Conservation (phyloP, 92 coral and sea anemone genomes). For the Phenganax marumi region DNA sequence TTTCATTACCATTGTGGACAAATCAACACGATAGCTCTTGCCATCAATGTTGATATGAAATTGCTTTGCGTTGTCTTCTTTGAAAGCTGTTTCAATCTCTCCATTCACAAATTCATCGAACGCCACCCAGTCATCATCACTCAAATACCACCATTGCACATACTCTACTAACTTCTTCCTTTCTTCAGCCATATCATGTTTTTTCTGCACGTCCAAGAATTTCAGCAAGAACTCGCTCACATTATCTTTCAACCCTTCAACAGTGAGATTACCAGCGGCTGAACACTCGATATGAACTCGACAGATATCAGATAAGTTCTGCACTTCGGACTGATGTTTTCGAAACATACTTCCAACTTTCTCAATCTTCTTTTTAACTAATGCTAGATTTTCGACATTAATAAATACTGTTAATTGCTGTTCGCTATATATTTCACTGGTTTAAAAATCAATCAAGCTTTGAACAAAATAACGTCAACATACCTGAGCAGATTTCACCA, state of each 20-base stretch:
- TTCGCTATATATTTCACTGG: too few relatives aligned
- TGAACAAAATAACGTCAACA: slow-evolving; percentile 14
- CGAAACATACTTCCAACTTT: background rate
- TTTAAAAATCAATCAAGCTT: too few relatives aligned
- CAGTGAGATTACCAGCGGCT: background rate
- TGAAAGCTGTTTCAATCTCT: slow-evolving; percentile 66
- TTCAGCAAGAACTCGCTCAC: background rate
- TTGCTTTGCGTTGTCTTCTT: slow-evolving; percentile 28
- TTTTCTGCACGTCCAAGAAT: background rate
- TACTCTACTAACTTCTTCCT: background rate
- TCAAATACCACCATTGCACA: slow-evolving; percentile 24
- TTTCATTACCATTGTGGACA: slow-evolving; percentile 39
- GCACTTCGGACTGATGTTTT: slow-evolving; percentile 10
- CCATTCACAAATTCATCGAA: slow-evolving; percentile 63
- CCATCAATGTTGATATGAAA: slow-evolving; percentile 52
- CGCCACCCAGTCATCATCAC: background rate
- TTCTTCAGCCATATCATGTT: background rate
- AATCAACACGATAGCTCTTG: slow-evolving; percentile 56
- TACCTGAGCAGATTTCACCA: slow-evolving; percentile 34
- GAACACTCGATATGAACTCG: slow-evolving; percentile 8
- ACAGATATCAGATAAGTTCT: background rate
- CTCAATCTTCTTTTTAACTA: slow-evolving; percentile 4
- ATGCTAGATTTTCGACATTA: too few relatives aligned
- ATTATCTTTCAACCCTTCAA: slow-evolving; percentile 2
- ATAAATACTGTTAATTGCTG: too few relatives aligned